Base-by-base conservation (phyloP, 2,888 invertebrate species). In the Hoplodrina blanda region DNA sequence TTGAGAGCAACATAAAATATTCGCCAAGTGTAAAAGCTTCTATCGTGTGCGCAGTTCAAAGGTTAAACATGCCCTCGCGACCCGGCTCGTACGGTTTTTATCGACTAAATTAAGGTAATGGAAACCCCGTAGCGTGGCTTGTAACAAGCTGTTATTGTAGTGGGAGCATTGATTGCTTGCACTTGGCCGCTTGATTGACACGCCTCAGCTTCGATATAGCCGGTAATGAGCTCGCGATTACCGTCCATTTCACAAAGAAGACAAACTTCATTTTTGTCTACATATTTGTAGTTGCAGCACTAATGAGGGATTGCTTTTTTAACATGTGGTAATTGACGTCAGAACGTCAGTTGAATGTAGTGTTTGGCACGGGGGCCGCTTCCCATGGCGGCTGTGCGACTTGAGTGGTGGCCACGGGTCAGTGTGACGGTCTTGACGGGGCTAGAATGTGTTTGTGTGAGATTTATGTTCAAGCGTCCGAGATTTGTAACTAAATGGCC, bases 71-170 rank as follows among this genome's bases (percentile, higher is more conserved):
- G 91, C 87, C 90, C 88, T 89, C 82, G 86, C 88, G 89, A 89
- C 88, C 89, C 73, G 80, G 57, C 85, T 83, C 86, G 86, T 82
- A 87, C 86, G 87, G 88, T 91, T 92, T 92, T 93, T 92, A 92
- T 91, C 90, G 86, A 86, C 82, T 88, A 91, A 92, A 92, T 91
- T 88, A 91, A 91, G 92, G 92, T 91, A 92, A 92, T 92, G 91
- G 92, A 91, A 88, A 90, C 91, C 89, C 88, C 89, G 85, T 85
- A 85, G 89, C 88, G 89, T 85, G 76, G 82, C 85, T 82, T 88
- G 90, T 93, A 93, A 93, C 93, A 91, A 93, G 93, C 91, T 89
- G 90, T 91, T 92, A 92, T 92, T 93, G 92, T 91, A 75, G 72
- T 87, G 81, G 84, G 84, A 76, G 80, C 88, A 88, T 89, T 91